A percentile compares a stretch with the other conserved stretches of the same genome.
phyloP scores from a whole-genome alignment of 2,888 invertebrate genomes.

The Agrotis clavis region DNA sequence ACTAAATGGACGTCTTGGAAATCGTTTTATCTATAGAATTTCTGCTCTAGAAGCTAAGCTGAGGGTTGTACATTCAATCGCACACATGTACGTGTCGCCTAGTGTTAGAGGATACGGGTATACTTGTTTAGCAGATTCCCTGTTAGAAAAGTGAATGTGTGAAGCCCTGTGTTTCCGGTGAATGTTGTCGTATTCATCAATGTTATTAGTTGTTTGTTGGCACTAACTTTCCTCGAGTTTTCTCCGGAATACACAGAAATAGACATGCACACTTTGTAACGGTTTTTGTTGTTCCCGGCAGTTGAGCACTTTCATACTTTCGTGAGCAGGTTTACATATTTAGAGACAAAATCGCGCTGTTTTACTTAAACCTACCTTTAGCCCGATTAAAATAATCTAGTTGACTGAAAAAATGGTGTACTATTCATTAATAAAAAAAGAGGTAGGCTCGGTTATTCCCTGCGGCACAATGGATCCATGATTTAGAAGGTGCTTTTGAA shows the following conservation, averaged over 20 bases:
- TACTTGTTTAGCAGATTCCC: conserved; percentile 32
- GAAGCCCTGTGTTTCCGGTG: conserved; percentile 32
- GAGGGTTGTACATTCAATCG: not conserved
- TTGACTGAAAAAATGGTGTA: no score
- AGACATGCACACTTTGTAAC: not conserved
- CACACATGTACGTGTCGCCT: not conserved
- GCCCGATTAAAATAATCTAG: no score
- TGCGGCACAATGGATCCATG: no score
- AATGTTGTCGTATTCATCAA: conserved; percentile 37
- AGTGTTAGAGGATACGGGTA: not conserved
- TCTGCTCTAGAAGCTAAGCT: not conserved
- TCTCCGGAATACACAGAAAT: conserved; percentile 5
- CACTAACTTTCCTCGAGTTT: conserved; percentile 26
- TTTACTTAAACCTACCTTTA: no score
- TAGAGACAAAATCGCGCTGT: no score
- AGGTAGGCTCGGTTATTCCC: no score
- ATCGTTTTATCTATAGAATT: not conserved
- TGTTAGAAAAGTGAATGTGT: conserved; percentile 29
- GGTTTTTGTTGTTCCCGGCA: conserved; percentile 1
- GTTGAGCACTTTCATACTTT: not conserved
- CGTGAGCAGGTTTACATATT: not conserved
- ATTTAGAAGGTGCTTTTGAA: no score
- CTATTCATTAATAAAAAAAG: no score
- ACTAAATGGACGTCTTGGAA: not conserved
- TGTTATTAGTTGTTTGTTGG: conserved; percentile 12